A percentile compares a stretch with the other conserved stretches of the same genome.
phyloP scores from a whole-genome alignment of 2,797 vertebrate species.

The Cryptoblepharus egeriae region DNA sequence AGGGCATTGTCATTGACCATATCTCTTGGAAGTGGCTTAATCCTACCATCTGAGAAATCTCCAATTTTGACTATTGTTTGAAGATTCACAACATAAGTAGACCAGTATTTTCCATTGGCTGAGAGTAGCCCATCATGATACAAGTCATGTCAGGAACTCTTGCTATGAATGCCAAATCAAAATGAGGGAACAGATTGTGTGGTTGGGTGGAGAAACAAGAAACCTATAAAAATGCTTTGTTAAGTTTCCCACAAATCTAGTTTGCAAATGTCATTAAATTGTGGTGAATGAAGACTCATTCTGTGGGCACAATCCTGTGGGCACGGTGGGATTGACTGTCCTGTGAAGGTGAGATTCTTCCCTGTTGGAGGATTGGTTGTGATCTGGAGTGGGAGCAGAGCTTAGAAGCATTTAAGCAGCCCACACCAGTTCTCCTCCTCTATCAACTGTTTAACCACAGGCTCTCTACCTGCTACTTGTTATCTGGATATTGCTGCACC shows the following conservation, averaged over 20 bases:
- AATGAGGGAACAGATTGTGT: not conserved
- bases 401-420: no score
- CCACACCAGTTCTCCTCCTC: no score
- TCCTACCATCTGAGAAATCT: not conserved
- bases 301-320: no score
- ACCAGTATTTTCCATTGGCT: not conserved
- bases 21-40: not conserved
- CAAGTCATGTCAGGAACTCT: not conserved
- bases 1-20: not conserved
- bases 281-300: not conserved
- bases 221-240: not conserved
- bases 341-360: no score
- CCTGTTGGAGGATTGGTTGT: no score
- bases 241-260: not conserved
- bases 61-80: not conserved
- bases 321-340: no score
- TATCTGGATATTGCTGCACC: no score
- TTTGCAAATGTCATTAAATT: not conserved
- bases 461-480: no score
- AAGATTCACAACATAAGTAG: not conserved
- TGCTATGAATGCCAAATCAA: not conserved
- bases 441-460: no score
- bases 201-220: not conserved
- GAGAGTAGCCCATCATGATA: not conserved
- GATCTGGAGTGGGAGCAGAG: no score